Conservation (phyloP, 2,888 invertebrate species). For the Cybosia mesomella region DNA sequence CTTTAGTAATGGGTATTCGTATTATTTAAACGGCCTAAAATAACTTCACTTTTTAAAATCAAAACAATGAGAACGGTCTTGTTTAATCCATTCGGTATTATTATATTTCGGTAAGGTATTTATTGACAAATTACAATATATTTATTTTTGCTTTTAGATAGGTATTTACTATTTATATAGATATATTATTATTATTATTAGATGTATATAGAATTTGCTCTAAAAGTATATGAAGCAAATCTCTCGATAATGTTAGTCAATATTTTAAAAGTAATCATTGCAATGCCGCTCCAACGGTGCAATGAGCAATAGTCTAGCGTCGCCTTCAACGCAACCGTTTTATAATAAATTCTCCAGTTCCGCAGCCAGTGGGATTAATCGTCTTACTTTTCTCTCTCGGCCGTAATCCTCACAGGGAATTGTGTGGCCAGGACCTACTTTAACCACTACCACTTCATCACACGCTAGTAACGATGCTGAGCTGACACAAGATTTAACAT, state of each 20-base stretch:
- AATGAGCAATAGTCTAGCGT: conserved; percentile 28
- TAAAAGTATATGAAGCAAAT: neutral
- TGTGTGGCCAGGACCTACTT: conserved; percentile 76
- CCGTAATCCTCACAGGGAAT: conserved; percentile 82
- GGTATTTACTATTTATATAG: too few species aligned
- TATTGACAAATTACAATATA: neutral
- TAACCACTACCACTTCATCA: conserved; percentile 66
- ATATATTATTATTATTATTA: neutral
- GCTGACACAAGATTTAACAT: conserved; percentile 52
- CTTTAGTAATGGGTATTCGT: conserved; percentile 49
- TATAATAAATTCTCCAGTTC: conserved; percentile 83
- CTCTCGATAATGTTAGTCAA: neutral
- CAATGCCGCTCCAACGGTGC: neutral
- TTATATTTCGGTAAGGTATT: neutral
- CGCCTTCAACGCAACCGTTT: conserved; percentile 76
- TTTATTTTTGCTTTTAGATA: too few species aligned
- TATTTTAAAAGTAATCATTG: neutral
- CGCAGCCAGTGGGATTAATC: conserved; percentile 83
- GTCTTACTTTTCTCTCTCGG: conserved; percentile 84
- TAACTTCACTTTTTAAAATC: conserved; percentile 53
- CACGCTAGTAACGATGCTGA: conserved; percentile 50
- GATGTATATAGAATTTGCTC: neutral
- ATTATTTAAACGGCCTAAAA: conserved; percentile 59
- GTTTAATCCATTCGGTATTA: conserved; percentile 30
- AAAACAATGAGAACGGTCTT: conserved; percentile 38